Percentiles rank a stretch among this genome's conserved stretches.
Evolutionary conservation across 2,888 invertebrate species (phyloP).

Genomic region (Lamellibrachia satsuma): DNA sequence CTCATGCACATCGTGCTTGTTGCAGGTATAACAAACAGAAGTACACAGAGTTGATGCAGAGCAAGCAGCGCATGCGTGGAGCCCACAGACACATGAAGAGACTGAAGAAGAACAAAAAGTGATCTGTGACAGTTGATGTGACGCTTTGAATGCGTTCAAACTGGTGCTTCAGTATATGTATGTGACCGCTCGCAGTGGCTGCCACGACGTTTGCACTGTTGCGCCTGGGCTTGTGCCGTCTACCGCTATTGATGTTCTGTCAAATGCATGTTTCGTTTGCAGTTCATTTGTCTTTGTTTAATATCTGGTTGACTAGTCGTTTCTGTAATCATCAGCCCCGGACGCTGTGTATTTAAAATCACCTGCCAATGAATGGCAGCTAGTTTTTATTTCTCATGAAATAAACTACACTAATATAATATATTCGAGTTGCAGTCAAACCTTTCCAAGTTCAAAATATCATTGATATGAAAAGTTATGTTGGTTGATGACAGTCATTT

Average conservation of each 20-base stretch:
- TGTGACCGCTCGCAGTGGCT: neutral
- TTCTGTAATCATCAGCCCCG: no score
- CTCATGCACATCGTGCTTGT: neutral
- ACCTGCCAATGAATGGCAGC: no score
- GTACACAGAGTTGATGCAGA: slow-evolving; percentile 54
- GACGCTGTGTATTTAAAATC: no score
- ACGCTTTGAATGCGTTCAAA: neutral
- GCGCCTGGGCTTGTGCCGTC: neutral
- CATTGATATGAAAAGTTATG: no score
- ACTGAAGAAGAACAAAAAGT: slow-evolving; percentile 75
- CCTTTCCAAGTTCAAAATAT: no score
- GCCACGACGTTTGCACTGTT: neutral
- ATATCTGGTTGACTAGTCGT: neutral
- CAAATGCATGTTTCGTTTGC: neutral
- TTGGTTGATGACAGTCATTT: no score
- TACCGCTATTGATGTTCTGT: no score
- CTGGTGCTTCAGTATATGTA: neutral
- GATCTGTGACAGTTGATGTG: neutral
- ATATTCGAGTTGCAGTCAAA: no score
- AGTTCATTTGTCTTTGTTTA: neutral
- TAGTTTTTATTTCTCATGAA: no score
- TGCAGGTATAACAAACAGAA: slow-evolving; percentile 58
- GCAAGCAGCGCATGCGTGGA: slow-evolving; percentile 68
- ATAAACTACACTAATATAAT: no score
- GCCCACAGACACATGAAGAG: slow-evolving; percentile 76